Evolutionary conservation across 2,113 vertebrate genomes (phyloP), one percentile per base, ranked within the genome.

Genomic region (Oriolus oriolus): DNA sequence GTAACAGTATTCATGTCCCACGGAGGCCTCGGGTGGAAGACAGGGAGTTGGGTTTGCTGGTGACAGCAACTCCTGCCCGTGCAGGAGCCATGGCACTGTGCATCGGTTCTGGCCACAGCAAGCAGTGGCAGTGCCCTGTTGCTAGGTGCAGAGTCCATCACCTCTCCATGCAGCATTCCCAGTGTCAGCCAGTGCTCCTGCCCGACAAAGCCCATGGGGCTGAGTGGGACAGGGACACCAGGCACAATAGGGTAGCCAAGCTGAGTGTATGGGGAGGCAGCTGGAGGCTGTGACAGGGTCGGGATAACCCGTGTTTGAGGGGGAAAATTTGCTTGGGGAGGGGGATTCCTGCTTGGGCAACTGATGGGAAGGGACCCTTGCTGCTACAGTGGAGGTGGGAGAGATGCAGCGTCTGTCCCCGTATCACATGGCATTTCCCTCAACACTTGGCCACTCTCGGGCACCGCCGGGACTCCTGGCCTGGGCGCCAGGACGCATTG

Each of bases 391-490:
- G 20, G 59, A 93, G 20, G 13, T 42, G 30, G 23, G 47, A 61
- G 80, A 70, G 79, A 45, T 17, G 31, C 53, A 37, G 4, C 2
- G 0, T 54, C 68, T 64, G 22, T 30, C 37, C 42, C 54, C 28
- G 31, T 17, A 30, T 45, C 35, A 1, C 33, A 27, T 2, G 4
- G 64, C 44, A 82, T 85, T 73, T 91, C 74, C 50, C n/a, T 39
- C 35, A 41, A 41, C 19, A 2, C 74, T 44, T 27, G 4, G 57
- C 19, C 35, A 2, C 75, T 30, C 60, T 56, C 22, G 24, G 57
- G 33, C 76, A 69, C 26, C 0, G 0, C 44, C 0, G 1, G 13
- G 45, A 41, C 1, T 1, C 50, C 14, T 1, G 13, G 54, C 35
- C 69, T 37, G 21, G 30, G 8, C 0, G 0, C 35, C 64, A 63